A percentile compares a stretch with the other conserved stretches of the same genome.
phyloP scores from a whole-genome alignment of 2,797 vertebrate species.

The Sciaenops ocellatus region DNA sequence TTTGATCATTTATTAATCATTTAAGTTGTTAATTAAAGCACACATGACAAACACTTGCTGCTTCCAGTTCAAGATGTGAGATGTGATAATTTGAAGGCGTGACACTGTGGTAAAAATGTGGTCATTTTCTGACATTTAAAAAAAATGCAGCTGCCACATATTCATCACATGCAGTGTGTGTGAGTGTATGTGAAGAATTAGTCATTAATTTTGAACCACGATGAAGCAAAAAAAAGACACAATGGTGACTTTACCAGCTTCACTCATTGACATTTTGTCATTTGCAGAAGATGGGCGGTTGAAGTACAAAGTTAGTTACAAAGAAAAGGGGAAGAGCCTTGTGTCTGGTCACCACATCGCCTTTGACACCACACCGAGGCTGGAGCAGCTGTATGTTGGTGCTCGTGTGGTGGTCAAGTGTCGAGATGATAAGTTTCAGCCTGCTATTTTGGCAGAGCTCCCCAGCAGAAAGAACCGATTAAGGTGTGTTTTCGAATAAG shows the following conservation, averaged over 20 bases:
- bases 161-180: background rate
- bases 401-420: slow-evolving; percentile 91
- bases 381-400: slow-evolving; percentile 89
- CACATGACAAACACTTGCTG: no score
- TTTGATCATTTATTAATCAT: no score
- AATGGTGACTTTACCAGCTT: background rate
- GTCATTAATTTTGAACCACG: background rate
- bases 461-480: slow-evolving; percentile 93
- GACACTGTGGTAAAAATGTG: no score
- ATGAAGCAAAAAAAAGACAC: background rate
- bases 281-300: slow-evolving; percentile 62
- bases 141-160: no score
- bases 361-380: slow-evolving; percentile 84
- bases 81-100: no score
- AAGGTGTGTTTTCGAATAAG: slow-evolving; percentile 81
- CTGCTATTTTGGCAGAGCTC: slow-evolving; percentile 92
- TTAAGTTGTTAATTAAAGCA: no score
- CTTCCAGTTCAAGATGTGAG: no score
- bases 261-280: background rate
- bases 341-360: slow-evolving; percentile 94
- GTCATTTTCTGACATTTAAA: no score
- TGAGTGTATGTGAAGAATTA: no score
- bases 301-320: slow-evolving; percentile 93
- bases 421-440: slow-evolving; percentile 84
- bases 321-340: slow-evolving; percentile 91